Evolutionary conservation across 2,113 vertebrate genomes (phyloP).

Genomic region (Nannobrachium achirus): DNA sequence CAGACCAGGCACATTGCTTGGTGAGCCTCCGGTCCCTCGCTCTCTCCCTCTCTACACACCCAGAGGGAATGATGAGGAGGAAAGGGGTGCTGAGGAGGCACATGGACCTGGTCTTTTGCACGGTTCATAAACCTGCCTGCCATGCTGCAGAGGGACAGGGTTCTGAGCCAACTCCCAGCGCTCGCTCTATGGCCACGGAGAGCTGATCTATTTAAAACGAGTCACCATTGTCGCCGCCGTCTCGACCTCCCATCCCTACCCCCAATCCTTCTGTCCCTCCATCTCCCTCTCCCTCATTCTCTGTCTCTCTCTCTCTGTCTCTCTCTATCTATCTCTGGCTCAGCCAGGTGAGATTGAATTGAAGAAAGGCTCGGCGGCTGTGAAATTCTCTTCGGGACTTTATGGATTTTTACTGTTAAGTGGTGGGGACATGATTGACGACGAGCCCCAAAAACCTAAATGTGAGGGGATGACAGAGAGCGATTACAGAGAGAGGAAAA

Average conservation of each 20-base stretch:
- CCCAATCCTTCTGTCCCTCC: neutral
- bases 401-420: conserved; percentile 27
- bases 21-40: neutral
- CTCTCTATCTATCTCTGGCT: neutral
- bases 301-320: conserved; percentile 5
- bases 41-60: neutral
- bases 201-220: conserved; percentile 49
- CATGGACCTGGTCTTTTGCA: neutral
- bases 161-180: conserved; percentile 20
- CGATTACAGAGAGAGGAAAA: conserved; percentile 4
- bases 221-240: conserved; percentile 34
- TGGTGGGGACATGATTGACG: conserved; percentile 27
- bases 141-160: neutral
- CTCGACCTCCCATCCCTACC: conserved; percentile 21
- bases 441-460: conserved; percentile 4
- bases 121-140: neutral
- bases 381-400: conserved; percentile 14
- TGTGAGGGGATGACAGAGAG: conserved; percentile 23
- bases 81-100: neutral
- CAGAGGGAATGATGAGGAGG: neutral
- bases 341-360: conserved; percentile 24
- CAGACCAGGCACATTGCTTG: too few relatives aligned
- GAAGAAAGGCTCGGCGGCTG: conserved; percentile 6
- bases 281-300: conserved; percentile 18
- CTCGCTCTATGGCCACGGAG: neutral